These are phyloP conservation scores for Neopipo cinnamomea DNA, from an alignment of 2,113 vertebrate genomes.

Conservation along the genomic window DNA sequence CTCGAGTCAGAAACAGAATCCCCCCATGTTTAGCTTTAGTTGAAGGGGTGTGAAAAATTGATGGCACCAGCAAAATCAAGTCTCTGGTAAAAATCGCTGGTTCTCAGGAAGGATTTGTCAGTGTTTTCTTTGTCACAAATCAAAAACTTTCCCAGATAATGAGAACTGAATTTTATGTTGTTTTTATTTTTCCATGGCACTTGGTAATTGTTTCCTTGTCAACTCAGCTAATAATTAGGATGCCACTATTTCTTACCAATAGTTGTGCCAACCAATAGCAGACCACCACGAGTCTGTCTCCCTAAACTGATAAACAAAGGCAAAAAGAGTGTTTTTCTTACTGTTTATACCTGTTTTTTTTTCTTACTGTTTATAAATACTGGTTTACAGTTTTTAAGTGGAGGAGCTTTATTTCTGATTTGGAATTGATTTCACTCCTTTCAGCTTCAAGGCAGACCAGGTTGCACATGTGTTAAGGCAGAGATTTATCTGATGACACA, in stretches of 20 bases:
- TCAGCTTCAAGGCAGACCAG: neutral
- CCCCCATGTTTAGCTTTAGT: neutral
- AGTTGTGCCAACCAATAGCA: neutral
- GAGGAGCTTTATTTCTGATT: neutral
- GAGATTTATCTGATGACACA: neutral
- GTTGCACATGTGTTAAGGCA: neutral
- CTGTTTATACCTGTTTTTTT: neutral
- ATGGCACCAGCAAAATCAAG: neutral
- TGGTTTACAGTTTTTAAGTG: neutral
- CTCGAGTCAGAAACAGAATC: neutral
- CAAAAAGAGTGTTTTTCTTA: neutral
- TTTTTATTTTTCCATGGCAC: neutral
- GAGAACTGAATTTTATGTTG: neutral
- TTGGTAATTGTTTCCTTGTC: neutral
- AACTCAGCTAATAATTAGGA: neutral
- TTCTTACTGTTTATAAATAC: neutral
- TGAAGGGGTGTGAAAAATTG: neutral
- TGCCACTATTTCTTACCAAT: neutral
- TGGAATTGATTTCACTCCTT: neutral
- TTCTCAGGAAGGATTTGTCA: neutral
- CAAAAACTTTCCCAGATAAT: neutral
- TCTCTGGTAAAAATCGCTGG: neutral
- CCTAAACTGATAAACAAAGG: neutral
- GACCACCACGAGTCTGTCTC: neutral
- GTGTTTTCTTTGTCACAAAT: neutral